Base-by-base conservation (phyloP, 2,888 invertebrate genomes). In the Amorpha juglandis region DNA sequence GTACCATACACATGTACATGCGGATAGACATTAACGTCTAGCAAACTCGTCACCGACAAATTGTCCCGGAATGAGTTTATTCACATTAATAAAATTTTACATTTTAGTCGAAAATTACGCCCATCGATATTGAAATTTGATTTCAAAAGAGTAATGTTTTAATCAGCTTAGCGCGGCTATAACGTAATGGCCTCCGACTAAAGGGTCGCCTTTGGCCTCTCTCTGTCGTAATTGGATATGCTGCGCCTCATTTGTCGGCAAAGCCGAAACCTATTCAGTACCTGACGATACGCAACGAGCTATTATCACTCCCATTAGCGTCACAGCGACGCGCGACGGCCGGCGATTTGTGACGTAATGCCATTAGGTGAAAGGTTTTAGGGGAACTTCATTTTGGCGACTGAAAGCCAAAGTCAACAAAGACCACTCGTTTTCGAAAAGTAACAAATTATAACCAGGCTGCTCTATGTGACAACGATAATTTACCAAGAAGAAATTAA, bases 171-270 rank as follows among this genome's bases (percentile, higher is more conserved):
- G 52, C 75, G 70, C 74, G 77, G 77, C 74, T 77, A 69, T 74
- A 73, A 71, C 68, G 70, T 81, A 79, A 81, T 77, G 74, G 77
- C 74, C 74, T 77, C 71, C 71, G 68, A 68, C 72, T 74, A 75
- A 77, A 78, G 78, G 78, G 72, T 78, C 74, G 75, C 72, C 72
- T 73, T 72, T 71, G 74, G 72, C 68, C 71, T 75, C 69, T 72
- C 67, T 69, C 72, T 77, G 74, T 72, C 74, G 83, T 89, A 88
- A 90, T 88, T 84, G 80, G 86, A 89, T 88, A 88, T 80, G 81
- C 77, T 77, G 78, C 80, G 83, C 75, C 75, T 82, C 80, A 84
- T 85, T 86, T 80, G 76, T 74, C 78, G 77, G 78, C 74, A 82
- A 83, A 85, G 82, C 81, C 79, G 80, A 87, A 85, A 84, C 82